These are phyloP conservation scores for Ceratosolen fusciceps DNA, from an alignment of 1,140 invertebrate species.

Conservation along the genomic window DNA sequence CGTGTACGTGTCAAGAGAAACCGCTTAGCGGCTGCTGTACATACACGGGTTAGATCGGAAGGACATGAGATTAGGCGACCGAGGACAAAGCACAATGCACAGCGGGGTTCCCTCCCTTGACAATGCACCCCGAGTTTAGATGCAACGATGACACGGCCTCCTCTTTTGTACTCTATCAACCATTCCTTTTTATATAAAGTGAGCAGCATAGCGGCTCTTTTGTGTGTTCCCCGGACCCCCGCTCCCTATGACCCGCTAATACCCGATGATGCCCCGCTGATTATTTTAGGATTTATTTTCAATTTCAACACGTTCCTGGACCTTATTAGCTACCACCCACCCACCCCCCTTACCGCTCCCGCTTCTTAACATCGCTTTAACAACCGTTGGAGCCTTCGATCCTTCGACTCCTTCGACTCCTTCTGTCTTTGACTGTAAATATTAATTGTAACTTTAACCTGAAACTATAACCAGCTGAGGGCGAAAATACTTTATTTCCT, in stretches of 20 bases:
- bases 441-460: too few relatives aligned
- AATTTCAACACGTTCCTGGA: neutral
- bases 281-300: constrained; percentile 1
- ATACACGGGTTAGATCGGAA: constrained; percentile 54
- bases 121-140: constrained; percentile 52
- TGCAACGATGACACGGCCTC: constrained; percentile 47
- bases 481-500: too few relatives aligned
- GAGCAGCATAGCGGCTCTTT: neutral
- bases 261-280: neutral
- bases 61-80: constrained; percentile 63
- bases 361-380: too few relatives aligned
- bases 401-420: too few relatives aligned
- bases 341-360: too few relatives aligned
- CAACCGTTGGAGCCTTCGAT: too few relatives aligned
- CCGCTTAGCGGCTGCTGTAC: constrained; percentile 63
- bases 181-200: constrained; percentile 1
- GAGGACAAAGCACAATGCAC: constrained; percentile 1
- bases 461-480: too few relatives aligned
- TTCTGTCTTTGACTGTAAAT: too few relatives aligned
- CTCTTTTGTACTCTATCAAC: constrained; percentile 38
- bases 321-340: too few relatives aligned
- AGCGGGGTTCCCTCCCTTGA: neutral
- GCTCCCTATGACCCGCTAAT: neutral
- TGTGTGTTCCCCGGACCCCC: neutral
- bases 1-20: constrained; percentile 49